Evolutionary conservation across 2,113 vertebrate species (phyloP).

Genomic region (Trinectes maculatus): DNA sequence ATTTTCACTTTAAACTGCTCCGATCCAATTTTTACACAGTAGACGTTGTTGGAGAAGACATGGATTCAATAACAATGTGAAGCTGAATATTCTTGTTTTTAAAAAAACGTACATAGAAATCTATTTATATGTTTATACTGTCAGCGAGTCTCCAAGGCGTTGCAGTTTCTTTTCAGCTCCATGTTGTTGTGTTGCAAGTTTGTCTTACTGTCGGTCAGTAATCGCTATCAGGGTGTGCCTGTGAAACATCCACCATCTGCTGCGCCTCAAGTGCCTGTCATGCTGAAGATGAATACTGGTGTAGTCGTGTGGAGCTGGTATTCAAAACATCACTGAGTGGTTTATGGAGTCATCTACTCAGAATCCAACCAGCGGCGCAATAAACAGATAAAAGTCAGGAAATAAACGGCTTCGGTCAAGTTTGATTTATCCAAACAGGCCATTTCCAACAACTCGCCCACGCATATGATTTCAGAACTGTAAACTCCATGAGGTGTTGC

Average conservation of each 20-base stretch:
- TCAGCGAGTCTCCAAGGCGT: slow-evolving; percentile 17
- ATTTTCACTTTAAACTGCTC: slow-evolving; percentile 24
- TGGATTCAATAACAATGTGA: neutral
- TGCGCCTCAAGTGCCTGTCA: slow-evolving; percentile 46
- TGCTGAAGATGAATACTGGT: slow-evolving; percentile 53
- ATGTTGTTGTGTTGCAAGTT: slow-evolving; percentile 23
- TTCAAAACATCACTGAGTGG: slow-evolving; percentile 58
- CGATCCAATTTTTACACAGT: slow-evolving; percentile 3
- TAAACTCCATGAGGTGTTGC: neutral
- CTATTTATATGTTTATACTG: no score
- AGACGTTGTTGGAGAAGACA: neutral
- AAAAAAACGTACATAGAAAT: no score
- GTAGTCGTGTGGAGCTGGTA: slow-evolving; percentile 43
- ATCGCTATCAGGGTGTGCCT: slow-evolving; percentile 56
- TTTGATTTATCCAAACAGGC: slow-evolving; percentile 21
- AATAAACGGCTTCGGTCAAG: slow-evolving; percentile 25
- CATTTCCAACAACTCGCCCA: slow-evolving; percentile 26
- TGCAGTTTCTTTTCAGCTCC: slow-evolving; percentile 11
- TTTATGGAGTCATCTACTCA: slow-evolving; percentile 53
- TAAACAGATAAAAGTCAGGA: slow-evolving; percentile 39
- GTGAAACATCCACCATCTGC: slow-evolving; percentile 62
- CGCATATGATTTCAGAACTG: slow-evolving; percentile 1
- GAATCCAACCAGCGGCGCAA: slow-evolving; percentile 28
- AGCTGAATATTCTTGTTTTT: no score
- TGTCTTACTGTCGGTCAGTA: slow-evolving; percentile 27